Conservation (phyloP, 2,113 vertebrate genomes). For the Phocoena phocoena region DNA sequence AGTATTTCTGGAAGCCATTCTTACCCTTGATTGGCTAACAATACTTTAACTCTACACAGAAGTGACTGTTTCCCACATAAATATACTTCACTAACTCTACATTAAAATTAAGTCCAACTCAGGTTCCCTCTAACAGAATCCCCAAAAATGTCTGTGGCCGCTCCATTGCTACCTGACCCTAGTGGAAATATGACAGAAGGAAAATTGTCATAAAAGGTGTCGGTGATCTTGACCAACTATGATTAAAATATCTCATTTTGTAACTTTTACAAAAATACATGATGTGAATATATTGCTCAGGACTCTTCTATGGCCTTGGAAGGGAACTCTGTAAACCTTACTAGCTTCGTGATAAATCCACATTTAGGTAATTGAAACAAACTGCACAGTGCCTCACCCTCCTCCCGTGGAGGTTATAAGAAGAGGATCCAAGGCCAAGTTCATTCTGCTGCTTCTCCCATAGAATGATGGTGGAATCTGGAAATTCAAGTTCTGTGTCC, state of each 20-base stretch:
- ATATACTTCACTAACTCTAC: background rate
- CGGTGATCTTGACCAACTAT: background rate
- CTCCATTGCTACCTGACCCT: background rate
- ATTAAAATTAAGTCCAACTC: background rate
- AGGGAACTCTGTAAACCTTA: background rate
- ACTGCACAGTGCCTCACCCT: background rate
- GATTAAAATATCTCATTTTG: background rate
- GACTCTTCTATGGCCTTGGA: background rate
- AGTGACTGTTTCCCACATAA: background rate
- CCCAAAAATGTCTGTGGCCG: background rate
- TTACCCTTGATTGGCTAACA: constrained; percentile 10
- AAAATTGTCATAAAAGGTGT: background rate
- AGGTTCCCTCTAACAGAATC: background rate
- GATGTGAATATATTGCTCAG: background rate
- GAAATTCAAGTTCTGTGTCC: background rate
- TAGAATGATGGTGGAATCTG: constrained; percentile 1
- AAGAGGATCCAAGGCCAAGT: background rate
- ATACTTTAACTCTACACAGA: background rate
- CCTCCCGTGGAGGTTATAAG: background rate
- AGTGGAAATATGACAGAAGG: background rate
- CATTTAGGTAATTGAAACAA: background rate
- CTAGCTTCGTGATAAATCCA: background rate
- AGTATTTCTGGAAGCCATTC: background rate
- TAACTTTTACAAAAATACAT: background rate
- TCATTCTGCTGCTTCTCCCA: background rate